Evolutionary conservation across 1,140 invertebrate species (phyloP).

Genomic region (Zaprionus davidi): DNA sequence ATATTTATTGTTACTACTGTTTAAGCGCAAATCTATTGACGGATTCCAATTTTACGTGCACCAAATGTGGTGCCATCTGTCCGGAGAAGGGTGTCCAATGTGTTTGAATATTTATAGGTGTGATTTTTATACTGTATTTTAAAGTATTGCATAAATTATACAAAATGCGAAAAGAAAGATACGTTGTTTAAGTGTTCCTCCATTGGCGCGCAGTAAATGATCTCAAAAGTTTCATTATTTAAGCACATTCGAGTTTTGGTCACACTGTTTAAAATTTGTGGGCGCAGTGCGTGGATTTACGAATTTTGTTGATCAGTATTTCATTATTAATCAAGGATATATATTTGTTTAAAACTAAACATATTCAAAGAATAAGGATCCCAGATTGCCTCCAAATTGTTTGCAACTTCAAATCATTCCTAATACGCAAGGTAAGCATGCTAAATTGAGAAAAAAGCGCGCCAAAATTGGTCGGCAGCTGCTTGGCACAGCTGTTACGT

Average conservation of each 20-base stretch:
- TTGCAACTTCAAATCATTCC: constrained; percentile 18
- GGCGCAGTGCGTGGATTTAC: constrained; percentile 4
- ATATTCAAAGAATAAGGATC: neutral
- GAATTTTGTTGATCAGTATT: neutral
- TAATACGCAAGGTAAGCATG: constrained; percentile 45
- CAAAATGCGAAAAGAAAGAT: constrained; percentile 11
- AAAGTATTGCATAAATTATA: constrained; percentile 13
- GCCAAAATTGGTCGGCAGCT: constrained; percentile 37
- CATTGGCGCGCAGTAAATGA: constrained; percentile 15
- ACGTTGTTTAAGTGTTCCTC: neutral
- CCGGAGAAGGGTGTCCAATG: constrained; percentile 41
- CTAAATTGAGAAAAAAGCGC: constrained; percentile 43
- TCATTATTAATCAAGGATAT: neutral
- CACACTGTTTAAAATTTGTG: constrained; percentile 15
- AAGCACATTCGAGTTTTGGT: neutral
- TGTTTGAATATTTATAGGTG: constrained; percentile 42
- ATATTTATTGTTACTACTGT: constrained; percentile 89
- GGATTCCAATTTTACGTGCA: constrained; percentile 74
- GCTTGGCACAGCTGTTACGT: constrained; percentile 60
- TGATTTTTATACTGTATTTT: constrained; percentile 6
- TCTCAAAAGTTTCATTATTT: neutral
- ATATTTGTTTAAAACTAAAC: neutral
- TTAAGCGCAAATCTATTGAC: constrained; percentile 83
- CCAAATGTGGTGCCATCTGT: constrained; percentile 61
- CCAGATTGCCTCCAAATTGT: neutral